These are phyloP conservation scores for Bombus polaris DNA, from an alignment of 1,140 invertebrate species.

Conservation along the genomic window DNA sequence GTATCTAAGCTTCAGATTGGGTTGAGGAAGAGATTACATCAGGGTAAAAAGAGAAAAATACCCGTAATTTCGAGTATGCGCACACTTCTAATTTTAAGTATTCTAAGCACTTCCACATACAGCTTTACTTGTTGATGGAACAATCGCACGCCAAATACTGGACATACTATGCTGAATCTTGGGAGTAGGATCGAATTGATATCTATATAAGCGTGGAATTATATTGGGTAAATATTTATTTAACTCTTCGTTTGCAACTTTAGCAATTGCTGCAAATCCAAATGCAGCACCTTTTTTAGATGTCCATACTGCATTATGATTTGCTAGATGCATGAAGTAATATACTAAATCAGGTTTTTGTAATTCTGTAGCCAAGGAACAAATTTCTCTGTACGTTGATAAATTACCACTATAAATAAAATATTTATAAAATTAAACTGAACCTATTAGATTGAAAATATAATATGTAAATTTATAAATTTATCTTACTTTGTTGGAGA, in stretches of 20 bases:
- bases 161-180: slow-evolving; percentile 95
- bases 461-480: slow-evolving; percentile 7
- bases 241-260: slow-evolving; percentile 91
- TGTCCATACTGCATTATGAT: slow-evolving; percentile 97
- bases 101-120: slow-evolving; percentile 82
- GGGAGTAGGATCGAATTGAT: slow-evolving; percentile 95
- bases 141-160: slow-evolving; percentile 95
- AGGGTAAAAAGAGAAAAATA: not conserved
- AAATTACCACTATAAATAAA: slow-evolving; percentile 87
- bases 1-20: not conserved
- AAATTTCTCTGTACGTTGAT: slow-evolving; percentile 96
- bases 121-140: slow-evolving; percentile 92
- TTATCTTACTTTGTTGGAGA: slow-evolving; percentile 89
- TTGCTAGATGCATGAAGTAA: slow-evolving; percentile 97
- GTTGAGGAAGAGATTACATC: not conserved
- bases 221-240: slow-evolving; percentile 92
- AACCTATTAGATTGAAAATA: slow-evolving; percentile 1
- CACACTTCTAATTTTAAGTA: not conserved
- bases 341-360: slow-evolving; percentile 97
- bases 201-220: slow-evolving; percentile 94
- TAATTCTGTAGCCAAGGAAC: slow-evolving; percentile 94
- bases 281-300: slow-evolving; percentile 96
- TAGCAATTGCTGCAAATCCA: slow-evolving; percentile 93
- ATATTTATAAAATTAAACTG: slow-evolving; percentile 28
- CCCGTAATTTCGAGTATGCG: not conserved